Conservation (phyloP, 2,797 vertebrate genomes). For the Botia kubotai region DNA sequence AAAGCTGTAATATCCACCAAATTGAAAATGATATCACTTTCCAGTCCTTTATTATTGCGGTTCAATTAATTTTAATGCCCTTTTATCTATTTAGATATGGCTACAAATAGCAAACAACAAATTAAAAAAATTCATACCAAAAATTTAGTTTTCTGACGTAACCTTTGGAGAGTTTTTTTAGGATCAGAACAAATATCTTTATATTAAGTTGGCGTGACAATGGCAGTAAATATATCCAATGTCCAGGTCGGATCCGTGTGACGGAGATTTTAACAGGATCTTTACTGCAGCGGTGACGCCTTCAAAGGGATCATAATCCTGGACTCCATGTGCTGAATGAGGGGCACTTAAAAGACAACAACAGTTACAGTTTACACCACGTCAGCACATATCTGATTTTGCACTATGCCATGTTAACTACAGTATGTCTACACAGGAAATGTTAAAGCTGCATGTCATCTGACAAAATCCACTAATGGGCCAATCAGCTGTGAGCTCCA, state of each 20-base stretch:
- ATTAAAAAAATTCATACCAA: background rate
- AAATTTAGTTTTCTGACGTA: constrained; percentile 41
- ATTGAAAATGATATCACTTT: background rate
- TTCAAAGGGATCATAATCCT: constrained; percentile 98
- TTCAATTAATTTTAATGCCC: background rate
- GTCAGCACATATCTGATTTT: too few relatives aligned
- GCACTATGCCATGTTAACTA: background rate
- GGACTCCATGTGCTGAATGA: constrained; percentile 99
- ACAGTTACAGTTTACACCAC: background rate
- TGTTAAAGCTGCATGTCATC: too few relatives aligned
- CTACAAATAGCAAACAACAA: background rate
- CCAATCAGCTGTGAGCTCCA: too few relatives aligned
- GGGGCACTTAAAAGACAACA: constrained; percentile 82
- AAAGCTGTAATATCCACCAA: background rate
- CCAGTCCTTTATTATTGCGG: background rate
- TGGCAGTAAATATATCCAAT: constrained; percentile 47
- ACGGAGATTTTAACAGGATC: background rate
- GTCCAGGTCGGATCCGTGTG: constrained; percentile 16
- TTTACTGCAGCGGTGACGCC: constrained; percentile 91
- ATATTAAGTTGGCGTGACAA: constrained; percentile 53
- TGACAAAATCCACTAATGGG: too few relatives aligned
- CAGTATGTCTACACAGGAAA: background rate
- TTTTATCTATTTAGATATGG: background rate
- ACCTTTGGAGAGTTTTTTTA: constrained; percentile 26
- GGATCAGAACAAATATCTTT: constrained; percentile 26